These are phyloP conservation scores for Cassiopea xamachana DNA, from an alignment of 30 jellyfish, hydroid and myxozoan genomes.

Conservation along the genomic window DNA sequence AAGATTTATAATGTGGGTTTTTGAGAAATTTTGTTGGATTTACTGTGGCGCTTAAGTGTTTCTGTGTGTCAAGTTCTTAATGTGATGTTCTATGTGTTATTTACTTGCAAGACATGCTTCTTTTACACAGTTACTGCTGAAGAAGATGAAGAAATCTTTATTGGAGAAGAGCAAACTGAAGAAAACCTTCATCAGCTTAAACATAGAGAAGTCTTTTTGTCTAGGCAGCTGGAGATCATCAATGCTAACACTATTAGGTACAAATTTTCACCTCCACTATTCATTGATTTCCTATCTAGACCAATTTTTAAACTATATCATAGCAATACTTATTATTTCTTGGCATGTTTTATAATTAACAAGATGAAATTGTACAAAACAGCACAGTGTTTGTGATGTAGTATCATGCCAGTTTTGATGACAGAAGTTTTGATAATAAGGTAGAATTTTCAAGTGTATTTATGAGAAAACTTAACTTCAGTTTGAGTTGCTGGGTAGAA, in stretches of 20 bases:
- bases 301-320: no score
- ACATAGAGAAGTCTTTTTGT: conserved; percentile 94
- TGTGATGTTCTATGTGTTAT: neutral
- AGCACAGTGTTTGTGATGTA: no score
- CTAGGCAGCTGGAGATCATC: conserved; percentile 94
- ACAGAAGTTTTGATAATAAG: no score
- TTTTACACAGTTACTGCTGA: conserved; percentile 89
- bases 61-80: neutral
- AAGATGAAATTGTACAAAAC: no score
- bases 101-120: neutral
- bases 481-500: no score
- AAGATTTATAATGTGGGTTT: no score
- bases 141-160: conserved; percentile 91
- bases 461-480: no score
- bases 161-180: conserved; percentile 87
- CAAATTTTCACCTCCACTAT: neutral
- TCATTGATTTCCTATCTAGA: neutral
- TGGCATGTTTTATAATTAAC: no score
- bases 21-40: no score
- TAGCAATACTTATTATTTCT: no score
- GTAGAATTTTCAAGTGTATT: no score
- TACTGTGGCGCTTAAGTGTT: neutral
- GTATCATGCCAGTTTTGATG: no score
- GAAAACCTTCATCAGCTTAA: conserved; percentile 90
- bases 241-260: conserved; percentile 98